phyloP scores from a whole-genome alignment of 2,113 vertebrate genomes.

The Nothoprocta perdicaria region DNA sequence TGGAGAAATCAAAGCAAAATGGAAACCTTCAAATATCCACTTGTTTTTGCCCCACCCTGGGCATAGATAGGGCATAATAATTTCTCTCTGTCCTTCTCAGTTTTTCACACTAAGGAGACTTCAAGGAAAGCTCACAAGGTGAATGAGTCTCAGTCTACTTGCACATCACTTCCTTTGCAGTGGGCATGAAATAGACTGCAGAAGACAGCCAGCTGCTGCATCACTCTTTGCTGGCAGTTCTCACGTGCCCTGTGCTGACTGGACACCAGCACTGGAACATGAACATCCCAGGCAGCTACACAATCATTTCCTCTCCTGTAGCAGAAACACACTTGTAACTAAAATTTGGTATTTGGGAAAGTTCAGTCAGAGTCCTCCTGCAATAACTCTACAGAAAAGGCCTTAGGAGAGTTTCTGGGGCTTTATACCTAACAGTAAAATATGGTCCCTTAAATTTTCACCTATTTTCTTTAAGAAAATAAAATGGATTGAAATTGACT shows the following conservation, averaged over 20 bases:
- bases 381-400: background rate
- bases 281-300: background rate
- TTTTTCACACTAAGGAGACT: background rate
- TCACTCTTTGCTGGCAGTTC: background rate
- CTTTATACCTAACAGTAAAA: background rate
- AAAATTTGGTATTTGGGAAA: background rate
- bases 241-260: background rate
- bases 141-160: fast-evolving
- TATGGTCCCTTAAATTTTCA: background rate
- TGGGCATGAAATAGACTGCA: background rate
- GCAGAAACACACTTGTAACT: background rate
- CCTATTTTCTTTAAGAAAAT: background rate
- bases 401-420: background rate
- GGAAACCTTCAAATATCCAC: fast-evolving
- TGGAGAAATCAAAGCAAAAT: background rate
- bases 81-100: fast-evolving
- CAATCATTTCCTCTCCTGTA: background rate
- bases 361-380: background rate
- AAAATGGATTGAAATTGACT: background rate
- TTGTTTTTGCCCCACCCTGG: background rate
- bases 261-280: background rate
- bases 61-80: background rate
- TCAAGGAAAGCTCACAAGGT: background rate
- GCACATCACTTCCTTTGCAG: background rate
- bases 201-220: background rate